These are phyloP conservation scores for Oreochromis aureus DNA, from an alignment of 2,113 vertebrate species.

Conservation along the genomic window DNA sequence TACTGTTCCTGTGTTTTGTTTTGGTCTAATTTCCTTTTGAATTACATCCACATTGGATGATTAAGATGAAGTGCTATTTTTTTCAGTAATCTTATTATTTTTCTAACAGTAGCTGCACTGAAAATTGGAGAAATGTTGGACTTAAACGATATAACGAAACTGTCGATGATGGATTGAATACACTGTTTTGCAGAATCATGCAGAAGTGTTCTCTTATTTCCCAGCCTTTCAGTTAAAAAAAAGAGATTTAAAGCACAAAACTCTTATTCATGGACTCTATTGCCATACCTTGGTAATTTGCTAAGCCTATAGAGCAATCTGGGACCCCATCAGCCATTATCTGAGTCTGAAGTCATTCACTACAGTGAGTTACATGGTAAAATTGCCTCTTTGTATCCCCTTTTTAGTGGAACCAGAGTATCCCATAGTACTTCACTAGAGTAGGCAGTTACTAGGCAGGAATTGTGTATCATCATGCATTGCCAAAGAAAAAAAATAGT, in stretches of 20 bases:
- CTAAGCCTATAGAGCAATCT: not conserved
- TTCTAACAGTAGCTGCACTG: not conserved
- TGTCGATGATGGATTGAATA: not conserved
- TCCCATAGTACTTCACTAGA: not conserved
- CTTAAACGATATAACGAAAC: fast-evolving
- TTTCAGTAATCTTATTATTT: not conserved
- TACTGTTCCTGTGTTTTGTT: not conserved
- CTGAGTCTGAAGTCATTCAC: not conserved
- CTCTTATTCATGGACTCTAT: not conserved
- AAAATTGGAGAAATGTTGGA: not conserved
- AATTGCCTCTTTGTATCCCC: not conserved
- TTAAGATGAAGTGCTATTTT: not conserved
- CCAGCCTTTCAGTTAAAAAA: not conserved
- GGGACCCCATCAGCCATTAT: not conserved
- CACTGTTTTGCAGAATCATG: not conserved
- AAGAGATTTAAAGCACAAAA: not conserved
- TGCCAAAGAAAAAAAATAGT: not conserved
- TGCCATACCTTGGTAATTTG: not conserved
- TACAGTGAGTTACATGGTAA: not conserved
- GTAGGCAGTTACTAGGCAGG: not conserved
- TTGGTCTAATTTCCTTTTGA: not conserved
- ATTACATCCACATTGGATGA: not conserved
- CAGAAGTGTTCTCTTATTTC: not conserved
- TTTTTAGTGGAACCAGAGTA: not conserved
- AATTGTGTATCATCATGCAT: not conserved